Conservation (phyloP, 2,113 vertebrate genomes). For the Natator depressus region DNA sequence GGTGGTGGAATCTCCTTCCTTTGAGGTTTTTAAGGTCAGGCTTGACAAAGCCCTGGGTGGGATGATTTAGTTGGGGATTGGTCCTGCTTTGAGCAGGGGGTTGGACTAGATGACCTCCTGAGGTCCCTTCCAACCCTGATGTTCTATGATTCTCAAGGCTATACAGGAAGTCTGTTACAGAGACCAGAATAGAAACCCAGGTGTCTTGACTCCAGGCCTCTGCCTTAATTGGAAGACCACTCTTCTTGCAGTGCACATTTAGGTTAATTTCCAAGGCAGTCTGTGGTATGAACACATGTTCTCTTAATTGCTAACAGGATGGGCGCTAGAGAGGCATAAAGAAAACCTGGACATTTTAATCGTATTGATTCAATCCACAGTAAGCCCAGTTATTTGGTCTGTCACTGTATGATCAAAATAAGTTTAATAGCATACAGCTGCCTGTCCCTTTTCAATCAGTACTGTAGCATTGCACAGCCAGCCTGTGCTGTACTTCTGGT, state of each 20-base stretch:
- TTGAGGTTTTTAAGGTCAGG: too few species aligned
- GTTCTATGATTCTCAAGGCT: not conserved
- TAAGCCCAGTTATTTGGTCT: not conserved
- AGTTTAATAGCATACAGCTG: not conserved
- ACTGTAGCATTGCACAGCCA: accelerated
- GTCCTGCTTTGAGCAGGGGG: too few species aligned
- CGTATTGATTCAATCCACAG: not conserved
- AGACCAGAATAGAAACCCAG: not conserved
- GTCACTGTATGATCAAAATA: not conserved
- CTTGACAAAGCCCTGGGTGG: too few species aligned
- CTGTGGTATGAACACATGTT: not conserved
- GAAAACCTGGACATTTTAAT: not conserved
- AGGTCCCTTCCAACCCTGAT: too few species aligned
- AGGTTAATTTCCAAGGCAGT: not conserved
- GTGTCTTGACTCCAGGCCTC: accelerated
- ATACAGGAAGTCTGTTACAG: not conserved
- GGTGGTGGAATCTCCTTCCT: too few species aligned
- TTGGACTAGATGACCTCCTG: too few species aligned
- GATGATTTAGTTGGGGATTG: too few species aligned
- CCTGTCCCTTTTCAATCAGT: not conserved
- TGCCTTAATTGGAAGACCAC: not conserved
- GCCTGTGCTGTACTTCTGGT: not conserved
- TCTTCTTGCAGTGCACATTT: not conserved
- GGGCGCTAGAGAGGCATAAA: too few species aligned
- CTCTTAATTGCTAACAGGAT: not conserved